Evolutionary conservation across 2,113 vertebrate species (phyloP).

Genomic region (Hylia prasina): DNA sequence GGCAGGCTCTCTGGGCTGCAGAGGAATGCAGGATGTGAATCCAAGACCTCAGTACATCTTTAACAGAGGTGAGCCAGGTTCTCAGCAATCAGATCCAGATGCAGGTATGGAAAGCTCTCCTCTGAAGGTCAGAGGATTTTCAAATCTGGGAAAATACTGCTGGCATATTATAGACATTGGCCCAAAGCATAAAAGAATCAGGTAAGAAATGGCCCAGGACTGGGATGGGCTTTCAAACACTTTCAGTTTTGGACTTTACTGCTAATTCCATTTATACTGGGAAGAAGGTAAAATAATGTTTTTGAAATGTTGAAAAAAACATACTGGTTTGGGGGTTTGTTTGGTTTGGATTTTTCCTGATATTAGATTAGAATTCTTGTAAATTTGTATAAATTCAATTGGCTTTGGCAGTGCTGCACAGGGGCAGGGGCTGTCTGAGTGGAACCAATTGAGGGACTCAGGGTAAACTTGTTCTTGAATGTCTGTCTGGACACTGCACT

Average conservation of each 20-base stretch:
- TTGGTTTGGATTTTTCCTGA: neutral
- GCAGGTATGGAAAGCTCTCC: neutral
- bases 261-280: neutral
- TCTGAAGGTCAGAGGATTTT: neutral
- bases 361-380: neutral
- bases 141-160: neutral
- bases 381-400: neutral
- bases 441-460: neutral
- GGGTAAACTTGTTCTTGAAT: neutral
- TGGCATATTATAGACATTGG: neutral
- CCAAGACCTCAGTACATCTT: neutral
- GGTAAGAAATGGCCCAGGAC: neutral
- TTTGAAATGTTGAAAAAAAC: neutral
- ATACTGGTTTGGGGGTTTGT: rapidly evolving
- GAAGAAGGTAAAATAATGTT: neutral
- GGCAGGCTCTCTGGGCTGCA: constrained; percentile 23
- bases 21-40: constrained; percentile 54
- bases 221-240: neutral
- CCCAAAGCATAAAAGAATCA: neutral
- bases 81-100: neutral
- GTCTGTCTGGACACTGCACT: neutral
- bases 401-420: neutral
- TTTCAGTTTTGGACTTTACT: neutral
- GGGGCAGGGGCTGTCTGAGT: neutral
- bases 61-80: constrained; percentile 1